These are phyloP conservation scores for Capitulum mitella DNA, from an alignment of 2,888 invertebrate species.

Conservation along the genomic window DNA sequence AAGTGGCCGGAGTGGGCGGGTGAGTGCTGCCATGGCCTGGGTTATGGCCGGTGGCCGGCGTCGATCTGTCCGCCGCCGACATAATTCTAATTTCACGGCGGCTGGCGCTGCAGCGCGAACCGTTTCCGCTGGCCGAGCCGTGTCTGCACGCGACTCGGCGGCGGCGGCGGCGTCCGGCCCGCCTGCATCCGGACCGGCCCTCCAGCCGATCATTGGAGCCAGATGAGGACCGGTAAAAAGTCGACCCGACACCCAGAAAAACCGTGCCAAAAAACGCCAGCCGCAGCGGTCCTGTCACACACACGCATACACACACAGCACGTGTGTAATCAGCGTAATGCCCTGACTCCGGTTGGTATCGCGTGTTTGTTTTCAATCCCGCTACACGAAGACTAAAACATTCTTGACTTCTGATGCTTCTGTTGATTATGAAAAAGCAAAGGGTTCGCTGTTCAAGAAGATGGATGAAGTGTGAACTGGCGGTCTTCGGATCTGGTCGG, in stretches of 20 bases:
- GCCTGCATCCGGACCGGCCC: not conserved
- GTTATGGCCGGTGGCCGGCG: not conserved
- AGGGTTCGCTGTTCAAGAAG: too few species aligned
- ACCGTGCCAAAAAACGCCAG: not conserved
- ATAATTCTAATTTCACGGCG: conserved; percentile 10
- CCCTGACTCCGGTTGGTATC: not conserved
- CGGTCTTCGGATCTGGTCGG: too few species aligned
- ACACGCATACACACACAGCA: not conserved
- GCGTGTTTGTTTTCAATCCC: not conserved
- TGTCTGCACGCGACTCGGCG: conserved; percentile 18
- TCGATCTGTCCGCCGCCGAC: not conserved
- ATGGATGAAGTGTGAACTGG: too few species aligned
- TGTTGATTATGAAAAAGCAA: too few species aligned
- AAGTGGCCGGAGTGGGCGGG: not conserved
- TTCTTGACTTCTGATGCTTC: too few species aligned
- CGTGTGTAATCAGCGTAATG: not conserved
- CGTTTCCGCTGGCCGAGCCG: not conserved
- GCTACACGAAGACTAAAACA: too few species aligned
- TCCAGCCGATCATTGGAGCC: not conserved
- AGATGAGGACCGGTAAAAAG: not conserved
- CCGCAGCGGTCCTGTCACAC: not conserved
- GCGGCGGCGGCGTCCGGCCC: not conserved
- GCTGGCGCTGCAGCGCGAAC: not conserved
- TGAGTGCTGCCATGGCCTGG: not conserved
- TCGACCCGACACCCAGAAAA: not conserved